Evolutionary conservation across 1,140 invertebrate species (phyloP), one percentile per base, ranked within the genome.

Genomic region (Apocrypta bakeri): DNA sequence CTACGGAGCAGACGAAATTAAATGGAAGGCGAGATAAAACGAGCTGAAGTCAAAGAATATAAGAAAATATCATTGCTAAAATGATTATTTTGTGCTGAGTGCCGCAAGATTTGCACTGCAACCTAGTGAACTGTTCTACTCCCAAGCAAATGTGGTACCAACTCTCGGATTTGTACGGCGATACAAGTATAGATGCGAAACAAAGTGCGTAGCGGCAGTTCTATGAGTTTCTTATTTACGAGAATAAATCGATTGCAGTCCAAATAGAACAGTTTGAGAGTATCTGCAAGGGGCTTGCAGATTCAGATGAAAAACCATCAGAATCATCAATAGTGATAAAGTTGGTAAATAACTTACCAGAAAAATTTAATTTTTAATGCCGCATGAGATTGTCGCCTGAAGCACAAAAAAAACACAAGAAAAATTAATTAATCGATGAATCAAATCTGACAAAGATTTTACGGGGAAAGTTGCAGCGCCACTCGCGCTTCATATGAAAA

Each of bases 351-450:
- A 75, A 75, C 11, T 48, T 83, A 29, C 77, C 82, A 1, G 2
- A 3, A 0, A 79, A 48, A 27, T 79, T 83, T 21, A 4, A 17
- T 56, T 12, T 75, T 83, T 24, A 11, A 21, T 11, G 48, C 73
- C 24, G 77, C 82, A 21, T 83, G 82, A 71, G 77, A 83, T 24
- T 83, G 82, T 17, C 82, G 0, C 29, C 82, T n/a, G 42, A 73
- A 63, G 48, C 56, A n/a, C 56, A n/a, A 76, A 83, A 12, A 72
- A 31, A n/a, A 83, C 21, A 11, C 74, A 79, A 33, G 76, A 73
- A 3, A 83, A 66, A 2, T 33, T 79, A 12, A 83, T 79, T n/a
- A 31, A 68, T 1, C 1, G 76, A 74, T 7, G 79, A 17, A 79
- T 83, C 4, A 29, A 29, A 12, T 29, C 64, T 24, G 82, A 83